phyloP scores from a whole-genome alignment of 2,113 vertebrate genomes.

The Malurus melanocephalus region DNA sequence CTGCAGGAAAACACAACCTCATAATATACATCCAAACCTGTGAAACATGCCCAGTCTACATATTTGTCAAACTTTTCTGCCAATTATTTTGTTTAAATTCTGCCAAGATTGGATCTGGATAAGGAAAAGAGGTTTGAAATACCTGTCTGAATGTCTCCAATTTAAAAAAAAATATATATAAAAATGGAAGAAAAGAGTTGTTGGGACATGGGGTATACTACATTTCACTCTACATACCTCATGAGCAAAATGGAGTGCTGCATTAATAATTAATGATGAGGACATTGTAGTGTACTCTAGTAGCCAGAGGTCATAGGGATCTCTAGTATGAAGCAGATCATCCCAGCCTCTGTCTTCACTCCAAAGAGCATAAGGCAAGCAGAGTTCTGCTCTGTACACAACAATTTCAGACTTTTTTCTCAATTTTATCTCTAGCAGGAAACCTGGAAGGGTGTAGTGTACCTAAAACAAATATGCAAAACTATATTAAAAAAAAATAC shows the following conservation, averaged over 20 bases:
- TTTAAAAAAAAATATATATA: background rate
- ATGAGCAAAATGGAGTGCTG: background rate
- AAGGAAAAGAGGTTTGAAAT: background rate
- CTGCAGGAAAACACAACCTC: background rate
- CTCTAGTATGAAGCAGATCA: background rate
- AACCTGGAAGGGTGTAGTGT: background rate
- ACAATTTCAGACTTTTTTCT: background rate
- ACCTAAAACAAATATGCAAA: background rate
- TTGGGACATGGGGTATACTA: background rate
- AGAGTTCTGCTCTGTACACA: background rate
- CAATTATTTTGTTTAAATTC: background rate
- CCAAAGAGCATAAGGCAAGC: background rate
- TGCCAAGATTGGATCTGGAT: background rate
- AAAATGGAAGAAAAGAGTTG: background rate
- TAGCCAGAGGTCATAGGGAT: background rate
- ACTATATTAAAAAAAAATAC: background rate
- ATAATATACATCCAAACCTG: background rate
- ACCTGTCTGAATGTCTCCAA: background rate
- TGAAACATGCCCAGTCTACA: background rate
- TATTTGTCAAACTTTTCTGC: background rate
- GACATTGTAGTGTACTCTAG: background rate
- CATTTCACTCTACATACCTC: slow-evolving; percentile 1
- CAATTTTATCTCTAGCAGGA: background rate
- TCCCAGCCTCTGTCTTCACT: background rate
- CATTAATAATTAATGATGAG: slow-evolving; percentile 15